Percentiles rank a stretch among this genome's conserved stretches.
phyloP scores from a whole-genome alignment of 1,140 invertebrate species.

The Saccostrea glomerata region DNA sequence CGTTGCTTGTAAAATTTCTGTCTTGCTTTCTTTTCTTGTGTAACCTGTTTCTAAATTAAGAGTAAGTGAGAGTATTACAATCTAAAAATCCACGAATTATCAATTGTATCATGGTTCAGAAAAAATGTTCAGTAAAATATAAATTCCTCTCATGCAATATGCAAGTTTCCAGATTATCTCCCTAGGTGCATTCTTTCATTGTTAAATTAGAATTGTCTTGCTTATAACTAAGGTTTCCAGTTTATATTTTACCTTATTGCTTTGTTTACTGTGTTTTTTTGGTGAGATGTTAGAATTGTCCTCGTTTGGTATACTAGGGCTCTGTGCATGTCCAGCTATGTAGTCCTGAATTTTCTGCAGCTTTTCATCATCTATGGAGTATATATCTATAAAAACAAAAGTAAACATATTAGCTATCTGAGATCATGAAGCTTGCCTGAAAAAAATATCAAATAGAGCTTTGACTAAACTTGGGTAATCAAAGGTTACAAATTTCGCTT shows the following conservation, averaged over 20 bases:
- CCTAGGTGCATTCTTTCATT: too few species aligned
- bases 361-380: constrained; percentile 62
- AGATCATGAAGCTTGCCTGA: neutral
- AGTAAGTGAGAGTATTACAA: neutral
- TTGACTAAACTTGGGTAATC: neutral
- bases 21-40: constrained; percentile 55
- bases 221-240: neutral
- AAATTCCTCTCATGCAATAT: too few species aligned
- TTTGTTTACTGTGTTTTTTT: constrained; percentile 43
- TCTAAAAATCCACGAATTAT: neutral
- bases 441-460: neutral
- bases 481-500: neutral
- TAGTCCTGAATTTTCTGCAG: constrained; percentile 63
- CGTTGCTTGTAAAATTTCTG: constrained; percentile 59
- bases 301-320: constrained; percentile 1
- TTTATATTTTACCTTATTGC: constrained; percentile 10
- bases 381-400: constrained; percentile 60
- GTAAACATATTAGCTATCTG: neutral
- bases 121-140: too few species aligned
- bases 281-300: constrained; percentile 24
- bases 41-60: constrained; percentile 57
- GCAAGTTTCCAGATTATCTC: too few species aligned
- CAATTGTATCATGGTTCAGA: neutral
- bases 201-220: too few species aligned
- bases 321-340: constrained; percentile 51